Conservation (phyloP, 2,888 invertebrate genomes). For the Archips crataeganus region DNA sequence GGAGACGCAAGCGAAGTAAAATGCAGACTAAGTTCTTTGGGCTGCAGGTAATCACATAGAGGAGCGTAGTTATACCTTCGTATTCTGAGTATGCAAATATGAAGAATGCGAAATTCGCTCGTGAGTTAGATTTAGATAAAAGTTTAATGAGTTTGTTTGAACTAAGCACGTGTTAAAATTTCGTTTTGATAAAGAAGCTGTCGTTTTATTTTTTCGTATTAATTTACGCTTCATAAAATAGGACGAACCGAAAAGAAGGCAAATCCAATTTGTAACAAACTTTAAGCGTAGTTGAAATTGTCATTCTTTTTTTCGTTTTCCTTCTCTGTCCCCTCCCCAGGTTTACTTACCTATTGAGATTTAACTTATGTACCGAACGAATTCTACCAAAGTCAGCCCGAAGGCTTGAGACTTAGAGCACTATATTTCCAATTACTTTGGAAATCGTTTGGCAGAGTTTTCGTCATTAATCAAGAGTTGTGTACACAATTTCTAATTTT, state of each 20-base stretch:
- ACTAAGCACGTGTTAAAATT: not conserved
- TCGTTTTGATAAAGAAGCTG: not conserved
- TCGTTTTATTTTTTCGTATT: not conserved
- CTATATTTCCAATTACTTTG: constrained; percentile 15
- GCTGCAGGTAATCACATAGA: constrained; percentile 21
- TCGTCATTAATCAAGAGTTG: constrained; percentile 47
- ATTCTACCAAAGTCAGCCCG: not conserved
- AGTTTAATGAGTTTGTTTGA: not conserved
- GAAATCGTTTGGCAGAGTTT: constrained; percentile 15
- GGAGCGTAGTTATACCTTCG: constrained; percentile 27
- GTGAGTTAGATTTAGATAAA: not conserved
- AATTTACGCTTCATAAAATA: not conserved
- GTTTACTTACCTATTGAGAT: not conserved
- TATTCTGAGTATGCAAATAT: not conserved
- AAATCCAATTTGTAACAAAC: not conserved
- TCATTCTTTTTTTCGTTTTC: not conserved
- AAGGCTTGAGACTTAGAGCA: not conserved
- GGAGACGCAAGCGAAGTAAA: constrained; percentile 22
- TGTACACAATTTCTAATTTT: constrained; percentile 44
- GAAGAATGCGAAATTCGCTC: not conserved
- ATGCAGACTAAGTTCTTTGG: constrained; percentile 23
- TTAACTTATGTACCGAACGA: not conserved
- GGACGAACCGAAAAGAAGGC: not conserved
- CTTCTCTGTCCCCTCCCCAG: not conserved
- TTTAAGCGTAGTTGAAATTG: not conserved